These are phyloP conservation scores for Drosophila chauvacae DNA, from an alignment of 1,140 invertebrate species.

Conservation along the genomic window DNA sequence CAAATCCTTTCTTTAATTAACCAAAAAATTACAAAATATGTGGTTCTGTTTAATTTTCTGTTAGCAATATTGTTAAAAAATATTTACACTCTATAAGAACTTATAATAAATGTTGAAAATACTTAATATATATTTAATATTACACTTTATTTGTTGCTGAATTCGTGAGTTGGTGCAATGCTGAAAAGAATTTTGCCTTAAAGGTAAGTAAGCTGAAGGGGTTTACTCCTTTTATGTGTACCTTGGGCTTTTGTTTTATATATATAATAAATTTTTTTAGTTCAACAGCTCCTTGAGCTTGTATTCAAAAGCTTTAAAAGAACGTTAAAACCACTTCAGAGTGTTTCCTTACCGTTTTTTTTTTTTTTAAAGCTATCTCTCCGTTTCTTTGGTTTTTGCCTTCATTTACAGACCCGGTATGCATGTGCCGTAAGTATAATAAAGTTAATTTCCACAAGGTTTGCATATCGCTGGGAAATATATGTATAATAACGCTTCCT, in stretches of 20 bases:
- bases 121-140: neutral
- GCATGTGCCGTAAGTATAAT: constrained; percentile 29
- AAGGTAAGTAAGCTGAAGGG: neutral
- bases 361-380: constrained; percentile 5
- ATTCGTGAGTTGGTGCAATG: neutral
- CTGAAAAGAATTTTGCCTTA: neutral
- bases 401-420: constrained; percentile 1
- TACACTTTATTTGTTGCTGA: neutral
- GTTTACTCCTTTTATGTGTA: neutral
- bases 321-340: neutral
- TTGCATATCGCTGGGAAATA: constrained; percentile 21
- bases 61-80: neutral
- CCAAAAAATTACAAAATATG: neutral
- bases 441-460: constrained; percentile 31
- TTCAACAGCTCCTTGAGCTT: neutral
- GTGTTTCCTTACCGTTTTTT: neutral
- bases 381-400: neutral
- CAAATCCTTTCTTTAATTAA: neutral
- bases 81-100: neutral
- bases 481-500: constrained; percentile 19
- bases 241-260: neutral
- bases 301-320: neutral
- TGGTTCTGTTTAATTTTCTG: neutral
- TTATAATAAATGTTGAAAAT: neutral
- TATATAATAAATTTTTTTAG: neutral